Evolutionary conservation across 2,113 vertebrate genomes (phyloP), one percentile per base, ranked within the genome.

Genomic region (Dascyllus trimaculatus): DNA sequence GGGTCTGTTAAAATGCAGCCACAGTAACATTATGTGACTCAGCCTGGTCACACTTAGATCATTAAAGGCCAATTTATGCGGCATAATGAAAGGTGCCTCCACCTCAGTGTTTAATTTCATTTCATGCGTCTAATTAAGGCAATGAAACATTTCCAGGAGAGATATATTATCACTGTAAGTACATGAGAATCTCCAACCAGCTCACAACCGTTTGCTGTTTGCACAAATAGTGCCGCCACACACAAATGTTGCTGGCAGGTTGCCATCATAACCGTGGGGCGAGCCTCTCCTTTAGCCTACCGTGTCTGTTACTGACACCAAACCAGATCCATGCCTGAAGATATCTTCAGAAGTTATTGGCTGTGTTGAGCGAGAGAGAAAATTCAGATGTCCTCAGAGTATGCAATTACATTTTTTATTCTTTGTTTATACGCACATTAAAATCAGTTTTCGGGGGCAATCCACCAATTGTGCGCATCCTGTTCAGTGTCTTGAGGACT

Each of bases 11-110:
- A 49, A 78, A 53, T 68, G 14, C 24, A 66, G 25, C 61, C 46
- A 48, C 11, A 22, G 51, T 70, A 53, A 62, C 40, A 18, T 53
- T 5, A 64, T 60, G 60, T 53, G 18, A 61, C 66, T 72, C 60
- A 67, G 13, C 29, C 43, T n/a, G 18, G 56, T 46, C 51, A 61
- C 63, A 32, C 40, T 61, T 18, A 24, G 3, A 52, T 32, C 5
- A 48, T 48, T 65, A 56, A 29, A 40, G 22, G 35, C 57, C 8
- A 2, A 0, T 26, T 65, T n/a, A 45, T 29, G 54, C 22, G 35
- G 24, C 19, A 13, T 11, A 5, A 2, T 58, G 13, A 61, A 61
- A 53, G 17, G 11, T 2, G 14, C 3, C 3, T 60, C 14, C 0
- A 5, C 8, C 1, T 63, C 29, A 58, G 18, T 21, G 43, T 4